Conservation (phyloP, 2,113 vertebrate species). For the Camelus dromedarius region DNA sequence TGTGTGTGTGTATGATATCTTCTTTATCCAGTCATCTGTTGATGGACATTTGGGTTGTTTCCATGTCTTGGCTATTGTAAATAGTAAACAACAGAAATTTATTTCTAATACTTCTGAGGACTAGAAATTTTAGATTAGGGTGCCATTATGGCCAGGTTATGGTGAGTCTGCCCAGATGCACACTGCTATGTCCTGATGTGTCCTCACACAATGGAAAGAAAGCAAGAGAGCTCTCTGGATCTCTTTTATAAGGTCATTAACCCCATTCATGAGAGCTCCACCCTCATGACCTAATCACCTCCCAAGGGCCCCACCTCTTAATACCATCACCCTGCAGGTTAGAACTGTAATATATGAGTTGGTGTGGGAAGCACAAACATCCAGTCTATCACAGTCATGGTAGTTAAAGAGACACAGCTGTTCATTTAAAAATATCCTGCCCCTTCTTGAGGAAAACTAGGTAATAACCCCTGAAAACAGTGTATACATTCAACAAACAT, state of each 20-base stretch:
- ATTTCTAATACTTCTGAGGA: neutral
- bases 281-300: neutral
- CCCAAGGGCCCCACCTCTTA: neutral
- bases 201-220: neutral
- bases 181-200: neutral
- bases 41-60: too few species aligned
- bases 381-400: neutral
- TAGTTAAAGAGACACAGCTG: neutral
- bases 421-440: slow-evolving; percentile 30
- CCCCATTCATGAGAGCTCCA: neutral
- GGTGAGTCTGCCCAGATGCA: neutral
- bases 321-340: neutral
- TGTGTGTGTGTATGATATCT: too few species aligned
- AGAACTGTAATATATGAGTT: slow-evolving; percentile 7
- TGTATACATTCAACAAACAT: neutral
- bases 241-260: neutral
- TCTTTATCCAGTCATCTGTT: too few species aligned
- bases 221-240: neutral
- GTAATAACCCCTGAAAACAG: neutral
- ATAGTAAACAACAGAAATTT: neutral
- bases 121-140: neutral
- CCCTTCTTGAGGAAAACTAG: slow-evolving; percentile 44
- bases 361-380: neutral
- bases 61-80: too few species aligned
- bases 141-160: neutral